These are phyloP conservation scores for Wasmannia auropunctata DNA, from an alignment of 1,140 invertebrate species.

Conservation along the genomic window DNA sequence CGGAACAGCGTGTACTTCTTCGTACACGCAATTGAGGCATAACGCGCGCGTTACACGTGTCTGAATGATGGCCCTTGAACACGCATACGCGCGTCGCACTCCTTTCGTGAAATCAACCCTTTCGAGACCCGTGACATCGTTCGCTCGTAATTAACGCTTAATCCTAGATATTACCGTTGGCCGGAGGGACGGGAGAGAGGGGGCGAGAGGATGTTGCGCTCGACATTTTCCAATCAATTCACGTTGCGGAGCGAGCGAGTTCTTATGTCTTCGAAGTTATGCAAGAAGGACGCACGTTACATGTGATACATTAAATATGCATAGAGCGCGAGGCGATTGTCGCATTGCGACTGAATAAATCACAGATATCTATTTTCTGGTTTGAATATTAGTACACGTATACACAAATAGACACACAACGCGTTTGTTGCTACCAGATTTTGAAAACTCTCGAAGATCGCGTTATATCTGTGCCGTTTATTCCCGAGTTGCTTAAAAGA, in stretches of 20 bases:
- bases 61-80: background rate
- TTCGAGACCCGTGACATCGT: background rate
- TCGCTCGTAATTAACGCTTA: background rate
- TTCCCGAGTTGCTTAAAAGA: background rate
- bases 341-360: slow-evolving; percentile 14
- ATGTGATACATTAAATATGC: background rate
- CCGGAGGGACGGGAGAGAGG: background rate
- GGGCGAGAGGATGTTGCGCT: background rate
- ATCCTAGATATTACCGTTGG: background rate
- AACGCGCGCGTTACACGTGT: slow-evolving; percentile 8
- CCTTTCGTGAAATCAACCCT: background rate
- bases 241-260: background rate
- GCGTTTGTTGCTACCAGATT: background rate
- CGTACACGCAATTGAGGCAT: slow-evolving; percentile 39
- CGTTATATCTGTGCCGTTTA: background rate
- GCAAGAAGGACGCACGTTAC: background rate
- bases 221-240: background rate
- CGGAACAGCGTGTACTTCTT: slow-evolving; percentile 34
- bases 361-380: slow-evolving; percentile 5
- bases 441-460: background rate
- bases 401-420: background rate
- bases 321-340: background rate
- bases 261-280: background rate
- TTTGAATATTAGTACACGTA: slow-evolving; percentile 7
- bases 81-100: slow-evolving; percentile 8